Conservation (phyloP, 2,888 invertebrate species). For the Chrysotoxum bicinctum region DNA sequence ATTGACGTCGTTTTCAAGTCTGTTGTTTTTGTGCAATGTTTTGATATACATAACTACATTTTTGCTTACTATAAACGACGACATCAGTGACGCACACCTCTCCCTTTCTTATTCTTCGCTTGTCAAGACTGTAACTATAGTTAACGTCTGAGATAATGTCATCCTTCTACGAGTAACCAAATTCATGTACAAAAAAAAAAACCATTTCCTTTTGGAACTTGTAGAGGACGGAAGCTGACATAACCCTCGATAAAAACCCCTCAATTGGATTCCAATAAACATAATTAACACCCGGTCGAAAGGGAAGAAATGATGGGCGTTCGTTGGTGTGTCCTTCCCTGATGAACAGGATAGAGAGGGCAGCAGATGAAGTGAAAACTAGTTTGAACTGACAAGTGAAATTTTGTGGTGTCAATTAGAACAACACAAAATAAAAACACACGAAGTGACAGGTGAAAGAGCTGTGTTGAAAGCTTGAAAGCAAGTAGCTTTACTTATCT, state of each 20-base stretch:
- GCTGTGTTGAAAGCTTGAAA: slow-evolving; percentile 1
- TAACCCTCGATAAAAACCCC: slow-evolving; percentile 32
- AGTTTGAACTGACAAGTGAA: slow-evolving; percentile 28
- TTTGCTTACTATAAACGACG: neutral
- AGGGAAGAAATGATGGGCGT: neutral
- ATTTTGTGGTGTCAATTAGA: slow-evolving; percentile 51
- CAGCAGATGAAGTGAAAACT: neutral
- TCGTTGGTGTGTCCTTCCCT: neutral
- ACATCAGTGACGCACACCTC: slow-evolving; percentile 1
- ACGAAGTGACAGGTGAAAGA: slow-evolving; percentile 22
- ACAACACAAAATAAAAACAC: neutral
- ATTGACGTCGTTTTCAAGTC: slow-evolving; percentile 24
- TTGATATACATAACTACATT: neutral
- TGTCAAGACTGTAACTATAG: slow-evolving; percentile 16
- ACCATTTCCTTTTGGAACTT: neutral
- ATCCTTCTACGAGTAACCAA: slow-evolving; percentile 24
- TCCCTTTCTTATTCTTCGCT: neutral
- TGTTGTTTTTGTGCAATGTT: slow-evolving; percentile 11
- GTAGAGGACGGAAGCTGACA: slow-evolving; percentile 21
- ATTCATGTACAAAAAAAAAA: neutral
- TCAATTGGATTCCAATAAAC: slow-evolving; percentile 61
- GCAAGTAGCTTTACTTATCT: neutral
- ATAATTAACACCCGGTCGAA: slow-evolving; percentile 34
- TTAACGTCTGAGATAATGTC: slow-evolving; percentile 17
- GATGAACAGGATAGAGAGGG: neutral